Evolutionary conservation across 2,113 vertebrate genomes (phyloP), one percentile per base, ranked within the genome.

Genomic region (Empidonax traillii): DNA sequence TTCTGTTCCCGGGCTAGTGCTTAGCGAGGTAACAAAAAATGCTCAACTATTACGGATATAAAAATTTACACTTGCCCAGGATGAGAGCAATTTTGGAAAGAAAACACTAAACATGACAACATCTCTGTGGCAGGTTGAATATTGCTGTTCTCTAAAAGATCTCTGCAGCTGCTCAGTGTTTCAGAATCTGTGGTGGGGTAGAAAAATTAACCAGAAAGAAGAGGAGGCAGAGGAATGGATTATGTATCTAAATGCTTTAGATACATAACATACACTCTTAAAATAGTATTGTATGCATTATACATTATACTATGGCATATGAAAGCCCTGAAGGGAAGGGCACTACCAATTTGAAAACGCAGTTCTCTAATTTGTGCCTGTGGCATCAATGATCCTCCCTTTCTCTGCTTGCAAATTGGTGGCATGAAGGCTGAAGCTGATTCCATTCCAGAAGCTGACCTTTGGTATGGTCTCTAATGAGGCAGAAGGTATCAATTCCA

Each of bases 401-500:
- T 90, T 74, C 59, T 77, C 37, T 3, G 1, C 37, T 44, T 71
- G 86, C 46, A 76, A 3, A n/a, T 31, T 23, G 39, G 71, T n/a
- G 74, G 31, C 69, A 93, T 16, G 35, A 83, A 65, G 53, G 87
- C 74, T 87, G 74, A 73, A 47, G 49, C n/a, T 62, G 35, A 88
- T 67, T 69, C 62, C 43, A 6, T 65, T 72, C 52, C 77, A 43
- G 66, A 65, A 37, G 33, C 4, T 87, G 93, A 74, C 74, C 87
- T 93, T 79, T 79, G 87, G 12, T 30, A 28, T 14, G 58, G 74
- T 82, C 74, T 85, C 66, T 82, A 85, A 91, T 2, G 43, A 94
- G 89, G 89, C 87, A 95, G 89, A 85, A 94, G 84, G 73, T 37
- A 76, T 43, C 84, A 82, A 23, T 68, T 28, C 52, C 81, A 35